A percentile compares a stretch with the other conserved stretches of the same genome.
Conservation (phyloP, 2,888 invertebrate genomes). For the Chrysolina oricalcia region DNA sequence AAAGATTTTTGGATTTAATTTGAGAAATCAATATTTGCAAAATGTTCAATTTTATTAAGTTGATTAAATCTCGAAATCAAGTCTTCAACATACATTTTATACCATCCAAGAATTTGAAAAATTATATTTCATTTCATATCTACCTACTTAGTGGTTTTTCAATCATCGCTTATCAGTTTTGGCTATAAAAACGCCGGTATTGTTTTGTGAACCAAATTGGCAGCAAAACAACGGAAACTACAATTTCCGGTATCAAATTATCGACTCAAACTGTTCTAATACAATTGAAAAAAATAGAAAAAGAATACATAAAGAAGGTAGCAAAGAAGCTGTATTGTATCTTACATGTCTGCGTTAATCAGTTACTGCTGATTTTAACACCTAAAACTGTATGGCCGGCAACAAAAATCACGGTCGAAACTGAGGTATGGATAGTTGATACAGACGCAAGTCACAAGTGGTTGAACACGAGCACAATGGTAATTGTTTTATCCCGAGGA, state of each 20-base stretch:
- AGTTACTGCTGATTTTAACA: not conserved
- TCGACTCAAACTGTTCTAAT: not conserved
- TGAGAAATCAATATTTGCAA: too few species aligned
- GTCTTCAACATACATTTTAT: too few species aligned
- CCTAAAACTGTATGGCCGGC: not conserved
- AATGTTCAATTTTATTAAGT: too few species aligned
- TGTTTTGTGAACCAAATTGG: not conserved
- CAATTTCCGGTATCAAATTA: not conserved
- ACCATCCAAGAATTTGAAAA: not conserved
- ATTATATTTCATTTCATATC: not conserved
- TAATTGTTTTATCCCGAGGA: conserved; percentile 11
- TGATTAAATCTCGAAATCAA: too few species aligned
- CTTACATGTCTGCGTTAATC: not conserved
- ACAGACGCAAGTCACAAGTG: not conserved
- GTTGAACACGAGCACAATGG: conserved; percentile 3
- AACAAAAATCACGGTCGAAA: conserved; percentile 8
- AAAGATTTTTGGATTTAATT: too few species aligned
- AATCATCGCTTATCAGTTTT: not conserved
- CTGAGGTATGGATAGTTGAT: not conserved
- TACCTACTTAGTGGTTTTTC: not conserved
- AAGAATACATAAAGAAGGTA: not conserved
- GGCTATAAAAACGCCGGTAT: not conserved
- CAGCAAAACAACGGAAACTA: not conserved
- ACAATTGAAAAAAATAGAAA: not conserved
- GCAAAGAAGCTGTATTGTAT: not conserved